A percentile compares a stretch with the other conserved stretches of the same genome.
These are phyloP conservation scores for Andrena cerasifolii DNA, from an alignment of 1,140 invertebrate species.

Conservation along the genomic window DNA sequence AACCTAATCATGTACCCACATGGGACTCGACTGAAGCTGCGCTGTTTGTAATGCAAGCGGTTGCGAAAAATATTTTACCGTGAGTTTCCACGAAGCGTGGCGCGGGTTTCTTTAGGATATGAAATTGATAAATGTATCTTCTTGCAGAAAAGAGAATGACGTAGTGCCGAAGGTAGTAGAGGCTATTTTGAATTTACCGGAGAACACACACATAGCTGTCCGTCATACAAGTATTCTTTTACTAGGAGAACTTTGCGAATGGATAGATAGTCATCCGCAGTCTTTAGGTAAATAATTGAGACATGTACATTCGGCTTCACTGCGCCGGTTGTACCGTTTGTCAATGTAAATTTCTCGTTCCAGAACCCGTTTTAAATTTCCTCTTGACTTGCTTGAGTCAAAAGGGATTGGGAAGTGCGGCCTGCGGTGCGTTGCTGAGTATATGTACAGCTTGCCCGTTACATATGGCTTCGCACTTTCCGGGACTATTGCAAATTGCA, in stretches of 20 bases:
- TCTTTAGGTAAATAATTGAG: constrained; percentile 84
- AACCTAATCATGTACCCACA: constrained; percentile 84
- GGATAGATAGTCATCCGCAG: constrained; percentile 95
- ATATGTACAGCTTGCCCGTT: constrained; percentile 91
- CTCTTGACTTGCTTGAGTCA: constrained; percentile 89
- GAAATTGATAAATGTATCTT: neutral
- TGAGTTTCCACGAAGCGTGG: too few species aligned
- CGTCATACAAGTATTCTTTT: constrained; percentile 94
- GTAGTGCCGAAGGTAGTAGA: constrained; percentile 96
- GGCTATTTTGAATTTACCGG: constrained; percentile 93
- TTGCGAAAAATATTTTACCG: constrained; percentile 98
- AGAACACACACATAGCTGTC: constrained; percentile 93
- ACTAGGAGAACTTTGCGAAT: constrained; percentile 96
- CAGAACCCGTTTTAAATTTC: constrained; percentile 91
- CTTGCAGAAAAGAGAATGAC: constrained; percentile 92
- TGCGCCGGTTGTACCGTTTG: neutral
- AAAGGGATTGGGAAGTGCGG: constrained; percentile 88
- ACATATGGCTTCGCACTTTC: constrained; percentile 92
- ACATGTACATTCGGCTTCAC: neutral
- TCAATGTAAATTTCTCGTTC: constrained; percentile 52
- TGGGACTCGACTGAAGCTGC: constrained; percentile 98
- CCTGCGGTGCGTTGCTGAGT: constrained; percentile 89
- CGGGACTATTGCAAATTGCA: constrained; percentile 91
- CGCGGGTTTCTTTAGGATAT: constrained; percentile 7
- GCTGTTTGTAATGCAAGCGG: constrained; percentile 97